phyloP scores from a whole-genome alignment of 2,113 vertebrate genomes.

The Myiozetetes cayanensis region DNA sequence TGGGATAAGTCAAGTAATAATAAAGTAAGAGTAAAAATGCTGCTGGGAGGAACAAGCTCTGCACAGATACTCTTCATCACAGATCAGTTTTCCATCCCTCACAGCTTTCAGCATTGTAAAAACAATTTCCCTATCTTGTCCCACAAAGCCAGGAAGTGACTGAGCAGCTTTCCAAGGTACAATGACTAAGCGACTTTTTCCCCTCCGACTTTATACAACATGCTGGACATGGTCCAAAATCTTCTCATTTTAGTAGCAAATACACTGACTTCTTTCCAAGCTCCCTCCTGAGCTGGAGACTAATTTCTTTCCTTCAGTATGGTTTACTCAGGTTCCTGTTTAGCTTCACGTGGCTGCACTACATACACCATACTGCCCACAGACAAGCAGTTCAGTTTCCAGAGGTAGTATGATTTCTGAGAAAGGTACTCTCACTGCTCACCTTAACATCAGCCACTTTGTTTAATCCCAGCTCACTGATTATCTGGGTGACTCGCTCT shows the following conservation, averaged over 20 bases:
- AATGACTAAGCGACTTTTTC: neutral
- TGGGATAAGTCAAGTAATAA: neutral
- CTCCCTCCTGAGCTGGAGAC: neutral
- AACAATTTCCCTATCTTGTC: neutral
- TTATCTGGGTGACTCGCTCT: conserved; percentile 56
- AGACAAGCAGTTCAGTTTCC: neutral
- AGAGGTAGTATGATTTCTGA: neutral
- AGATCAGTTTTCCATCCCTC: neutral
- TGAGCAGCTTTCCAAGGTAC: conserved; percentile 6
- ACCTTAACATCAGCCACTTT: conserved; percentile 55
- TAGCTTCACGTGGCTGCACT: neutral
- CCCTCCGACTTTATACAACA: conserved; percentile 26
- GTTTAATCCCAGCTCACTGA: conserved; percentile 48
- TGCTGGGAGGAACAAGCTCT: neutral
- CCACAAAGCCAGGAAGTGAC: conserved; percentile 41
- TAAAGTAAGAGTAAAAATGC: neutral
- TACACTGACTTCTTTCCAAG: neutral
- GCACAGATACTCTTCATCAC: neutral
- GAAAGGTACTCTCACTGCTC: neutral
- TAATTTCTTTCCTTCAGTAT: neutral
- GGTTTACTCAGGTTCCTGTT: neutral
- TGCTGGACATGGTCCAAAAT: neutral
- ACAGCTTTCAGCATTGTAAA: neutral
- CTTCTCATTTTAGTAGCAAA: neutral
- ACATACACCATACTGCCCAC: neutral